Percentiles rank a stretch among this genome's conserved stretches.
Evolutionary conservation across 2,888 invertebrate genomes (phyloP).

Genomic region (Hirtodrosophila alboralis): DNA sequence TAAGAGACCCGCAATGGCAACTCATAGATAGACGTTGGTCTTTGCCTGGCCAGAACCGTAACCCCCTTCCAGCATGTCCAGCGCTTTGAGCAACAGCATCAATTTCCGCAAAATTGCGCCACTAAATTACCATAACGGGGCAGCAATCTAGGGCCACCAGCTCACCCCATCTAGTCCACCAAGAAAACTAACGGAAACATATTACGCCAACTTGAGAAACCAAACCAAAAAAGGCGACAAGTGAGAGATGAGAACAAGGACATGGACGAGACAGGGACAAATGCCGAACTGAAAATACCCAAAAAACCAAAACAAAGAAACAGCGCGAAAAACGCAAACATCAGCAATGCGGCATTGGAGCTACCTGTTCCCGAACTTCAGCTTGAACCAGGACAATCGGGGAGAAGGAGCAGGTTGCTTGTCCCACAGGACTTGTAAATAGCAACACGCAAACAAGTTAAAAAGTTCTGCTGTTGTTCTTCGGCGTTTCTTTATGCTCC

Average conservation of each 20-base stretch:
- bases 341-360: constrained; percentile 75
- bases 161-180: constrained; percentile 3
- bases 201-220: constrained; percentile 61
- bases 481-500: constrained; percentile 70
- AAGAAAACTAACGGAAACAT: constrained; percentile 62
- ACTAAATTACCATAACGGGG: constrained; percentile 81
- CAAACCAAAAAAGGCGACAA: constrained; percentile 54
- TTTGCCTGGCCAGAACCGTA: not conserved
- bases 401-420: constrained; percentile 11
- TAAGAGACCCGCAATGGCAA: constrained; percentile 10
- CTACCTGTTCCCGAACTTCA: constrained; percentile 45
- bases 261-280: constrained; percentile 25
- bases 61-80: constrained; percentile 1
- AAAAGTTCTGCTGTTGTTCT: constrained; percentile 76
- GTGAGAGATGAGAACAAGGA: constrained; percentile 46
- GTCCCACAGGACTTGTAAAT: constrained; percentile 83
- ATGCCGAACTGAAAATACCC: constrained; percentile 29
- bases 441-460: constrained; percentile 82
- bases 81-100: constrained; percentile 62
- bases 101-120: constrained; percentile 81
- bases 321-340: constrained; percentile 70
- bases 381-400: not conserved
- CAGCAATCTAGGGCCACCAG: constrained; percentile 9
- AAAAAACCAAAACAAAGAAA: constrained; percentile 33
- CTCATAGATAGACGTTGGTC: constrained; percentile 4